Percentiles rank a stretch among this genome's conserved stretches.
These are phyloP conservation scores for Ennomos quercinarius DNA, from an alignment of 2,888 invertebrate species.

Conservation along the genomic window DNA sequence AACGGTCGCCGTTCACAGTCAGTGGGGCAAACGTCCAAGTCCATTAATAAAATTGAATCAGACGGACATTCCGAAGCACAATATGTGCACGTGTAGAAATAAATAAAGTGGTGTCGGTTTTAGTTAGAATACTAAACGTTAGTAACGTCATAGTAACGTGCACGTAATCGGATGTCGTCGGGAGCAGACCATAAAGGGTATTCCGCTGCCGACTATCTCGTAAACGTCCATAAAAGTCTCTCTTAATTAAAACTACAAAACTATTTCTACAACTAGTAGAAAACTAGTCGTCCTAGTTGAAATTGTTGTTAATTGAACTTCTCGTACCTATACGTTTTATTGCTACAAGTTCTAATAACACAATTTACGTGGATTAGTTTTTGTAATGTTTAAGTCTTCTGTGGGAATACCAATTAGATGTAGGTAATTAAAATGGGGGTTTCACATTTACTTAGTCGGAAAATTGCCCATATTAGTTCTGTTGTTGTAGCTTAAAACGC, in stretches of 20 bases:
- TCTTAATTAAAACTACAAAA: slow-evolving; percentile 47
- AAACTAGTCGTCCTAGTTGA: no score
- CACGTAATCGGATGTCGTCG: slow-evolving; percentile 21
- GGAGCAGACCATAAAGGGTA: slow-evolving; percentile 21
- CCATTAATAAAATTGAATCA: slow-evolving; percentile 86
- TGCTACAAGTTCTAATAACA: no score
- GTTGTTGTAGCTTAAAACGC: no score
- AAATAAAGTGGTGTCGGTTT: slow-evolving; percentile 63
- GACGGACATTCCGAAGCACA: slow-evolving; percentile 81
- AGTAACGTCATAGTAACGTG: slow-evolving; percentile 12
- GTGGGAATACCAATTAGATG: no score
- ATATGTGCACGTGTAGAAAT: slow-evolving; percentile 77
- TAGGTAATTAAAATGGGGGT: no score
- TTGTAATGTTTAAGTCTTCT: no score
- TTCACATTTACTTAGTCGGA: no score
- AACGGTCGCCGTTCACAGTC: slow-evolving; percentile 75
- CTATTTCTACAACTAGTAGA: slow-evolving; percentile 31
- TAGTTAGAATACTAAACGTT: slow-evolving; percentile 32
- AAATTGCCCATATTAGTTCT: no score
- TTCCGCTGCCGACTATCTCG: slow-evolving; percentile 35
- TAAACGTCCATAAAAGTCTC: slow-evolving; percentile 47
- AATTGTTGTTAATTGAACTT: no score
- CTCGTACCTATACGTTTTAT: no score
- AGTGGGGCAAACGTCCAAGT: slow-evolving; percentile 84
- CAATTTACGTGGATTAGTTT: no score